Evolutionary conservation across 2,113 vertebrate species (phyloP).

Genomic region (Illadopsis cleaveri): DNA sequence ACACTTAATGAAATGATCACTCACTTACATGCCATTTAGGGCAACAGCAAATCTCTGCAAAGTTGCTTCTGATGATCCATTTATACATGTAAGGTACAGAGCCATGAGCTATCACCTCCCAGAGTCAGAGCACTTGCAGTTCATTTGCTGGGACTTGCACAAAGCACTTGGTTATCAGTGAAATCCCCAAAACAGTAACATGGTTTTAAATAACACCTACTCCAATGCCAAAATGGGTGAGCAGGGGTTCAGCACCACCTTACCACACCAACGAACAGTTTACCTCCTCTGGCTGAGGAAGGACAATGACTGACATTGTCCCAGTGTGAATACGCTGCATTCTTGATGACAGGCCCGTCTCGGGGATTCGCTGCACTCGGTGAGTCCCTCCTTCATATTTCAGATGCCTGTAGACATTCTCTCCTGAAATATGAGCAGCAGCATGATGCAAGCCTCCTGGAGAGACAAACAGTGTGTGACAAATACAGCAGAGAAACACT

Average conservation of each 20-base stretch:
- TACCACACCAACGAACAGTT: neutral
- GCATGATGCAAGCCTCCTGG: constrained; percentile 93
- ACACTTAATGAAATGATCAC: neutral
- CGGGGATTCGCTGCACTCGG: constrained; percentile 91
- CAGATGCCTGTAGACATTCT: constrained; percentile 83
- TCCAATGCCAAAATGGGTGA: neutral
- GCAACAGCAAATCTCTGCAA: neutral
- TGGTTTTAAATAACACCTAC: neutral
- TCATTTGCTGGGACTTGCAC: neutral
- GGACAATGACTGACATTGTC: constrained; percentile 90
- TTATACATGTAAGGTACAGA: neutral
- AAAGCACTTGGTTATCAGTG: neutral
- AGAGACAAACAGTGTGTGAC: neutral
- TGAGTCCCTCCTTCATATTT: constrained; percentile 93
- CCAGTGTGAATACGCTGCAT: constrained; percentile 98
- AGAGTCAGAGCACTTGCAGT: neutral
- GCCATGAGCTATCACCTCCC: neutral
- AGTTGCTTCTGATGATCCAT: neutral
- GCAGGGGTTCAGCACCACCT: neutral
- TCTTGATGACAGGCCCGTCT: constrained; percentile 89
- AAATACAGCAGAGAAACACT: neutral
- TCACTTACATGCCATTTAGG: neutral
- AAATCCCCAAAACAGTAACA: neutral
- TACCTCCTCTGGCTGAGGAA: constrained; percentile 89
- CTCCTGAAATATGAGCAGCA: constrained; percentile 84